Conservation (phyloP, 2,113 vertebrate genomes). For the Todiramphus chloris region DNA sequence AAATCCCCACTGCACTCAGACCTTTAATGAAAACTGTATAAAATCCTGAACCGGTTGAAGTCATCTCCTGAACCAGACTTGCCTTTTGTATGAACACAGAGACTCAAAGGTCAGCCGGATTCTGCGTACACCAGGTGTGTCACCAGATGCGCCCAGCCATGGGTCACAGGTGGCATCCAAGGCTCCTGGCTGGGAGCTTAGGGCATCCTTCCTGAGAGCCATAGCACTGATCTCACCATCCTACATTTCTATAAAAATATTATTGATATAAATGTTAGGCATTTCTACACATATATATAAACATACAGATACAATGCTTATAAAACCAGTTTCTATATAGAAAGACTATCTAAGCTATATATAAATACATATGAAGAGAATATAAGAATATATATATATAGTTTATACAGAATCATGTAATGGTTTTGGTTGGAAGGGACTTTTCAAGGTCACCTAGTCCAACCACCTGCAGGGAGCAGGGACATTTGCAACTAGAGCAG, state of each 20-base stretch:
- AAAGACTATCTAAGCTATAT: neutral
- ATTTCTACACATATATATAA: accelerated
- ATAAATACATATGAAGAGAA: neutral
- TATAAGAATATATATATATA: neutral
- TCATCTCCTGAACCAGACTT: neutral
- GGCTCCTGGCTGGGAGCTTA: neutral
- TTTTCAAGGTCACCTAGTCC: neutral
- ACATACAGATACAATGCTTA: accelerated
- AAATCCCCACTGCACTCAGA: neutral
- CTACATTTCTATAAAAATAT: neutral
- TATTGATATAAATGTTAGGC: accelerated
- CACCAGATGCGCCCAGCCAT: accelerated
- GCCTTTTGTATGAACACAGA: accelerated
- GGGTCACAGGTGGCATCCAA: neutral
- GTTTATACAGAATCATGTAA: neutral
- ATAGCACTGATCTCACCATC: neutral
- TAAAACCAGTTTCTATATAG: neutral
- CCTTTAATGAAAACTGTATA: neutral
- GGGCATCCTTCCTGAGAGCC: neutral
- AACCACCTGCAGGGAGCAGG: neutral
- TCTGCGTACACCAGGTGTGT: accelerated
- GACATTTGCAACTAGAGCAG: neutral
- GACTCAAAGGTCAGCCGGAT: accelerated
- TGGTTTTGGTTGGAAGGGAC: neutral
- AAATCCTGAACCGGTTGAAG: neutral